Evolutionary conservation across 2,113 vertebrate genomes (phyloP).

Genomic region (Ceyx melanurus): DNA sequence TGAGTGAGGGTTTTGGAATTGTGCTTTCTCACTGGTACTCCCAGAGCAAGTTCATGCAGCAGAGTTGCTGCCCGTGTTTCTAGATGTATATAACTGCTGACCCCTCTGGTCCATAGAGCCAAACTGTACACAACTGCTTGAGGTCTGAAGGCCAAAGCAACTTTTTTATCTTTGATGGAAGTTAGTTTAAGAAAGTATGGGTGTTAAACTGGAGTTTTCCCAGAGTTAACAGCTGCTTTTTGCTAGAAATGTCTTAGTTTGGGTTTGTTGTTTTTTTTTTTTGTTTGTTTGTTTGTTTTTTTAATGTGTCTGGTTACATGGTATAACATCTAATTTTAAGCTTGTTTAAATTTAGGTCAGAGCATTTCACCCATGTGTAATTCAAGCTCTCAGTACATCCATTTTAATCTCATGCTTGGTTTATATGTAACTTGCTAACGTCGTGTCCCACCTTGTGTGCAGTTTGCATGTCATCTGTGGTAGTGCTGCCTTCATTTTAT

Average conservation of each 20-base stretch:
- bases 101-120: rapidly evolving
- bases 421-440: neutral
- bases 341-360: neutral
- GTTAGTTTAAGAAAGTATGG: neutral
- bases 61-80: neutral
- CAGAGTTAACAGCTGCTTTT: neutral
- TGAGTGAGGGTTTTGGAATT: neutral
- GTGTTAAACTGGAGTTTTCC: neutral
- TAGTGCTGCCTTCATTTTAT: neutral
- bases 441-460: neutral
- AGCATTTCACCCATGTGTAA: neutral
- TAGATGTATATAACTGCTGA: neutral
- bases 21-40: neutral
- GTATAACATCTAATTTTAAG: neutral
- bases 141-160: neutral
- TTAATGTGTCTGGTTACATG: rapidly evolving
- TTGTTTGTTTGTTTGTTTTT: neutral
- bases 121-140: neutral
- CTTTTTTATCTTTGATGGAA: neutral
- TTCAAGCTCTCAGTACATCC: neutral
- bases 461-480: neutral
- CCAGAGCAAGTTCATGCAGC: rapidly evolving
- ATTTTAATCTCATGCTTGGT: neutral
- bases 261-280: too few relatives aligned
- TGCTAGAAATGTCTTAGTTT: neutral